Conservation (phyloP, 2,888 invertebrate species). For the Cheilosia soror region DNA sequence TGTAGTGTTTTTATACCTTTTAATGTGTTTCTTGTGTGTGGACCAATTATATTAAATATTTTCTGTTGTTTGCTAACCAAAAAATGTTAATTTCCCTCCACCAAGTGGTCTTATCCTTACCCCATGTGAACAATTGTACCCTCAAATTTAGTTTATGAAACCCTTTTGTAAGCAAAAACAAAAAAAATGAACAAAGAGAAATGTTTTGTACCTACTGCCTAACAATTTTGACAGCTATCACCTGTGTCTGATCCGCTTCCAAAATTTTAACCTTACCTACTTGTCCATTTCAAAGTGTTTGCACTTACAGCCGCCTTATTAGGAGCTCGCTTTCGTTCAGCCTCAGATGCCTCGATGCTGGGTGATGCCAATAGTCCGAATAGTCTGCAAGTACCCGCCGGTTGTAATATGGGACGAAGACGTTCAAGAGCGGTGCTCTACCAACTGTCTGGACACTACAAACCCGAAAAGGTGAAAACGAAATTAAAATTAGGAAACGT, state of each 20-base stretch:
- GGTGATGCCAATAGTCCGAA: slow-evolving; percentile 90
- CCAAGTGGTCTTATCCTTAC: neutral
- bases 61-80: too few relatives aligned
- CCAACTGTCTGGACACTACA: slow-evolving; percentile 98
- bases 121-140: neutral
- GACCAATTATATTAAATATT: too few relatives aligned
- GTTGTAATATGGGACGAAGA: slow-evolving; percentile 95
- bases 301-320: slow-evolving; percentile 89
- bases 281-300: slow-evolving; percentile 81
- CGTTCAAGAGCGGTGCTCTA: slow-evolving; percentile 97
- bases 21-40: too few relatives aligned
- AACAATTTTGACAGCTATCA: slow-evolving; percentile 60
- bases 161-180: neutral
- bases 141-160: neutral
- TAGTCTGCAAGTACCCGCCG: slow-evolving; percentile 90
- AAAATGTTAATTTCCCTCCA: neutral
- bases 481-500: slow-evolving; percentile 98
- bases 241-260: slow-evolving; percentile 75
- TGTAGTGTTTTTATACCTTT: too few relatives aligned
- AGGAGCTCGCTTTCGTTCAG: slow-evolving; percentile 91
- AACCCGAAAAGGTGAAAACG: slow-evolving; percentile 95
- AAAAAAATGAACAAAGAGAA: neutral
- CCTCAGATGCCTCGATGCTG: slow-evolving; percentile 90
- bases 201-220: slow-evolving; percentile 27
- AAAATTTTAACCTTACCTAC: slow-evolving; percentile 68